Base-by-base conservation (phyloP, 2,888 invertebrate species). In the Conus canariensis region DNA sequence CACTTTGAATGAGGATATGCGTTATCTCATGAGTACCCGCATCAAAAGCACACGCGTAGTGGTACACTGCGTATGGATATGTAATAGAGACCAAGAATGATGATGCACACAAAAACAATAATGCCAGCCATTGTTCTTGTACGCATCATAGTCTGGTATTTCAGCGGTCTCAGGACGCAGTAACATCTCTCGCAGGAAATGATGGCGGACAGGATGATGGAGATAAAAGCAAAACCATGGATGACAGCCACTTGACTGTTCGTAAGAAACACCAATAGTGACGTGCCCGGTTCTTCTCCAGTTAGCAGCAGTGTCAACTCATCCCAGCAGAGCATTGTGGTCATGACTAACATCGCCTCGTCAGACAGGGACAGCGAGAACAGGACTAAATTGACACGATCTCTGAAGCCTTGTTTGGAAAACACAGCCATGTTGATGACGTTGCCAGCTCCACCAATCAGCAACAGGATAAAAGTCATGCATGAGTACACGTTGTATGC, bases 391-490 rank as follows among this genome's bases (percentile, higher is more conserved):
- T 58, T 83, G 83, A 83, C 83, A 58, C 83, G 83, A 56, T 83
- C 83, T 16, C 22, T 59, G 22, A 83, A n/a, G n/a, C 58, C 83
- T 25, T 83, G 83, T 58, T 83, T 83, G 83, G 22, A 83, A n/a
- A 83, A 83, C 83, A 83, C 83, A 59, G 83, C 83, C 83, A 83
- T 83, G 83, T 83, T 83, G 83, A 83, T 83, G 83, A 83, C 83
- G 83, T 83, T 83, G 58, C 19, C 83, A 25, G 83, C 58, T 16
- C 83, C 83, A 83, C 83, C 83, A 83, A 83, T 83, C 58, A 83
- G 83, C 22, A 83, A 59, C 22, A 83, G 22, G 83, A 83, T 7
- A 7, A 9, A 9, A 2, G 58, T 22, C 58, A 58, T 7, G 58
- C 6, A 10, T 8, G n/a, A 10, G 10, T 83, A 58, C 1, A 83